Evolutionary conservation across 2,888 invertebrate genomes (phyloP).

Genomic region (Autographa pulchrina): DNA sequence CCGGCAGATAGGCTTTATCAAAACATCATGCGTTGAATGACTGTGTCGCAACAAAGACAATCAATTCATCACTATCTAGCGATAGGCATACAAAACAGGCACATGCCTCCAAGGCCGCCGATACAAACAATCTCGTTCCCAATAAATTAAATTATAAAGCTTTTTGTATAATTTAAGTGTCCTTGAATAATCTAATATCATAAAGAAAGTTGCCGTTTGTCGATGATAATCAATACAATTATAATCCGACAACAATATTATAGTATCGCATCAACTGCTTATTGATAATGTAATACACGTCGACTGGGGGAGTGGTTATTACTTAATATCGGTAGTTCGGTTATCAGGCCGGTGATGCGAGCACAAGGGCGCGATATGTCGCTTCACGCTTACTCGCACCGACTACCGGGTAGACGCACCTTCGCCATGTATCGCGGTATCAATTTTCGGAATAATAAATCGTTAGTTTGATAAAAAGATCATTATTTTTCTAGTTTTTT

Average conservation of each 20-base stretch:
- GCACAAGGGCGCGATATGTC: constrained; percentile 81
- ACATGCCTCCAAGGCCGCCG: constrained; percentile 31
- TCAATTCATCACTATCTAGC: constrained; percentile 60
- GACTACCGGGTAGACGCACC: constrained; percentile 65
- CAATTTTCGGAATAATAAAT: constrained; percentile 84
- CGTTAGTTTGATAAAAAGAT: constrained; percentile 72
- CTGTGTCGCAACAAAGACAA: constrained; percentile 70
- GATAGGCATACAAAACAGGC: constrained; percentile 61
- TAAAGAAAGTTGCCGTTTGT: constrained; percentile 30
- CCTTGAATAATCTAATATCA: constrained; percentile 23
- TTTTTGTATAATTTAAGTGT: constrained; percentile 27
- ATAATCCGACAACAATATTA: constrained; percentile 60
- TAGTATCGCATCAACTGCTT: constrained; percentile 74
- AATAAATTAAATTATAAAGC: constrained; percentile 16
- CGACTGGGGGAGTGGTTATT: constrained; percentile 84
- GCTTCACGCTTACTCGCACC: constrained; percentile 74
- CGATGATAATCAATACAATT: constrained; percentile 58
- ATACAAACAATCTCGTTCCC: constrained; percentile 30
- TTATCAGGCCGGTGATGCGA: constrained; percentile 84
- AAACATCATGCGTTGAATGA: constrained; percentile 65
- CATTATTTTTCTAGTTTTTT: constrained; percentile 7
- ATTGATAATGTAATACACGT: constrained; percentile 78
- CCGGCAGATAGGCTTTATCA: constrained; percentile 80
- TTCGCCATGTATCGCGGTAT: constrained; percentile 76
- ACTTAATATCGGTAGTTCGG: constrained; percentile 83